A percentile compares a stretch with the other conserved stretches of the same genome.
Conservation (phyloP, 2,888 invertebrate species). For the Philopedon plagiatum region DNA sequence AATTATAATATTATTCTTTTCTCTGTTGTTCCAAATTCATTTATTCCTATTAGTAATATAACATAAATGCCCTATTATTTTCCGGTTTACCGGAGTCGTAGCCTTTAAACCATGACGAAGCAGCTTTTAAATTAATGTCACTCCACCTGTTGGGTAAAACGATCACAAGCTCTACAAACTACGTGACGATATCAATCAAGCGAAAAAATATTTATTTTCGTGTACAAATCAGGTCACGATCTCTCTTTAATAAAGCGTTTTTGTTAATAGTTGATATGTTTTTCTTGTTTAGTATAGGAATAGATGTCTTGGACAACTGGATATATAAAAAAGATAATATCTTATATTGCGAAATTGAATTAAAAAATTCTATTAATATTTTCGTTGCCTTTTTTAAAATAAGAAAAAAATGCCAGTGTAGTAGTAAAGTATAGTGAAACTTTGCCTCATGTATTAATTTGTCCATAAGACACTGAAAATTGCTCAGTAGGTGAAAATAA, state of each 20-base stretch:
- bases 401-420: too few relatives aligned
- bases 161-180: constrained; percentile 5
- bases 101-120: constrained; percentile 1
- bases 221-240: constrained; percentile 9
- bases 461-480: too few relatives aligned
- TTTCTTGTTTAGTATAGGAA: background rate
- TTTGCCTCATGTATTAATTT: too few relatives aligned
- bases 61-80: background rate
- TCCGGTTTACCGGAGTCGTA: background rate
- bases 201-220: constrained; percentile 13
- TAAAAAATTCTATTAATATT: too few relatives aligned
- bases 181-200: constrained; percentile 19
- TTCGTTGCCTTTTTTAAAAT: too few relatives aligned
- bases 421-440: too few relatives aligned
- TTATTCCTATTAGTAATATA: background rate
- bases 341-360: too few relatives aligned
- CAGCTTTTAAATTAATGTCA: constrained; percentile 21
- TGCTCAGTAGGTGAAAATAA: too few relatives aligned
- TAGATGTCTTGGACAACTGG: too few relatives aligned
- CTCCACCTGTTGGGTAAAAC: constrained; percentile 9
- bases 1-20: too few relatives aligned
- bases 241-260: constrained; percentile 1
- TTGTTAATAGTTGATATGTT: background rate
- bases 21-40: background rate
- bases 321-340: too few relatives aligned